Conservation (phyloP, 2,113 vertebrate species). For the Paratilapia polleni region DNA sequence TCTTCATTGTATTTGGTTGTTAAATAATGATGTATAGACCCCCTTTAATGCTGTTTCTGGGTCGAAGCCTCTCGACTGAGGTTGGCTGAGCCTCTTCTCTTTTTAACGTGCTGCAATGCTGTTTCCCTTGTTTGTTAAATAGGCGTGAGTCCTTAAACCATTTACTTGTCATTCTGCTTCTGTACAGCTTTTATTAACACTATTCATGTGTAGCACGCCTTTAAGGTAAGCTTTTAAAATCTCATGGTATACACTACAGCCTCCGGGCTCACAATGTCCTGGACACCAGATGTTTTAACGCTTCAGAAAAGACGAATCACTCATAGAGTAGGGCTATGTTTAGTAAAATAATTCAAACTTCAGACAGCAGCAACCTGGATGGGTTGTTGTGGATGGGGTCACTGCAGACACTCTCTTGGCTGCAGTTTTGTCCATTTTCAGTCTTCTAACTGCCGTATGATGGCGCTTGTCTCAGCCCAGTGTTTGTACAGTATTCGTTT, state of each 20-base stretch:
- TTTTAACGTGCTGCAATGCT: background rate
- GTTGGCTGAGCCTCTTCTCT: background rate
- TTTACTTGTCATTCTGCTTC: conserved; percentile 1
- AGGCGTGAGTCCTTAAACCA: background rate
- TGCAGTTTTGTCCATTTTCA: background rate
- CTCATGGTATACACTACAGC: conserved; percentile 4
- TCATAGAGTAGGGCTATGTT: background rate
- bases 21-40: background rate
- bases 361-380: background rate
- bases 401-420: background rate
- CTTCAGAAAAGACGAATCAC: conserved; percentile 4
- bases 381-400: background rate
- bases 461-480: no score
- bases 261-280: background rate
- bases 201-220: conserved; percentile 3
- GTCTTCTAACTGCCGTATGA: no score
- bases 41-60: background rate
- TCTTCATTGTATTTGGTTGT: background rate
- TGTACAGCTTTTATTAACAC: background rate
- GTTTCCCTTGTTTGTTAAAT: background rate
- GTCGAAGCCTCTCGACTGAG: background rate
- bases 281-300: background rate
- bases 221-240: conserved; percentile 8
- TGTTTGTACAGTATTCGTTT: no score
- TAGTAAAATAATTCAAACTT: background rate